These are phyloP conservation scores for Hypselothyrea guttata DNA, from an alignment of 2,888 invertebrate genomes.

Conservation along the genomic window DNA sequence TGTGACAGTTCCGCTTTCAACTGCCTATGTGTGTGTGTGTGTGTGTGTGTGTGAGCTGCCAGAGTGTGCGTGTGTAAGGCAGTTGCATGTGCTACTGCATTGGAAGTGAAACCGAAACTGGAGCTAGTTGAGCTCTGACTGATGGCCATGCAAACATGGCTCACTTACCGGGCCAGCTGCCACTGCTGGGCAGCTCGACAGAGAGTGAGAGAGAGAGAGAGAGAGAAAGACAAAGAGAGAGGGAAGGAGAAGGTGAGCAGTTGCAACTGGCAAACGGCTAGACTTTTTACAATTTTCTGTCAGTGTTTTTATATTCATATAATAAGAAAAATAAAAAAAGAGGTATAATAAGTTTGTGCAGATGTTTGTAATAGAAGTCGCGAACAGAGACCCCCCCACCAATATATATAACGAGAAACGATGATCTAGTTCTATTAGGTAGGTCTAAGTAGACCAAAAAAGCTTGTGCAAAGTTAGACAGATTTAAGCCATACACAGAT, in stretches of 20 bases:
- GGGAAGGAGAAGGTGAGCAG: background rate
- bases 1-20: conserved; percentile 67
- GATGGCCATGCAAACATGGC: conserved; percentile 47
- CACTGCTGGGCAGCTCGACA: conserved; percentile 16
- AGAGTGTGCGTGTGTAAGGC: conserved; percentile 57
- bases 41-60: conserved; percentile 13
- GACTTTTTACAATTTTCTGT: background rate
- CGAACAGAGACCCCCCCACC: too few species aligned
- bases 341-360: too few species aligned
- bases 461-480: too few species aligned
- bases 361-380: too few species aligned
- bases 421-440: too few species aligned
- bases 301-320: background rate
- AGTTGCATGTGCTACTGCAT: conserved; percentile 62
- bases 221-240: background rate
- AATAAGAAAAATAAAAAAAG: too few species aligned
- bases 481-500: too few species aligned
- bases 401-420: too few species aligned
- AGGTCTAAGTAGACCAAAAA: too few species aligned
- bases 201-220: background rate
- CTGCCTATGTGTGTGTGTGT: conserved; percentile 11
- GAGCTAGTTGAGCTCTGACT: conserved; percentile 67
- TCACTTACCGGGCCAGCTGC: conserved; percentile 29
- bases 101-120: conserved; percentile 36
- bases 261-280: background rate